Evolutionary conservation across 2,888 invertebrate genomes (phyloP), one percentile per base, ranked within the genome.

Genomic region (Hydropsyche betteni): DNA sequence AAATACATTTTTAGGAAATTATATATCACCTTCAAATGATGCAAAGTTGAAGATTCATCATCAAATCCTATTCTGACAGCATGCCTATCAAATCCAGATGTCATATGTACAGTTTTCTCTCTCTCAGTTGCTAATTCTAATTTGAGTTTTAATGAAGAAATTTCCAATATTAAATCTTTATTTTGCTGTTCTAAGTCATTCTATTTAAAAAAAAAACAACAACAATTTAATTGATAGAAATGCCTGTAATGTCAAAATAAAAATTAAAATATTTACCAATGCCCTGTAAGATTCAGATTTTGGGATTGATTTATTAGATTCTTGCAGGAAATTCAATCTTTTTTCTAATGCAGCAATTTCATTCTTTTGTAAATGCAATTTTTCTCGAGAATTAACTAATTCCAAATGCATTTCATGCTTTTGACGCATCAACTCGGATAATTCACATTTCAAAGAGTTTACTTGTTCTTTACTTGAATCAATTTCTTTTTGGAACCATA

Each of bases 261-360:
- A 10, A 2, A 61, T 61, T 14, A 24, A 8, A 61, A 12, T 50
- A n/a, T 33, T 24, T 36, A 86, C 86, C 82, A 85, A 74, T 24
- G 84, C 82, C n/a, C 78, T 80, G 78, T 83, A 77, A 34, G 78
- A 77, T 52, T 78, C 79, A 1, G 72, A 74, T 74, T 74, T 77
- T 36, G 75, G 71, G n/a, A 68, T 24, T 33, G 72, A 74, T 68
- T 58, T 73, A 50, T 79, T 76, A n/a, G 77, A 76, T 14, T 85
- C 84, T 72, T 85, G 85, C 0, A 85, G 79, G 0, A 85, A 80
- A 0, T 84, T 81, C 44, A 89, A 83, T 24, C 86, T 85, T 68
- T 83, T 82, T 81, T 89, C 88, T 8, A 90, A 82, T 64, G 86
- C 86, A 12, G 85, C 83, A 75, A 89, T 86, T 80, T 89, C 86